These are phyloP conservation scores for Sebastes schlegelii DNA, from an alignment of 2,113 vertebrate species.

Conservation along the genomic window DNA sequence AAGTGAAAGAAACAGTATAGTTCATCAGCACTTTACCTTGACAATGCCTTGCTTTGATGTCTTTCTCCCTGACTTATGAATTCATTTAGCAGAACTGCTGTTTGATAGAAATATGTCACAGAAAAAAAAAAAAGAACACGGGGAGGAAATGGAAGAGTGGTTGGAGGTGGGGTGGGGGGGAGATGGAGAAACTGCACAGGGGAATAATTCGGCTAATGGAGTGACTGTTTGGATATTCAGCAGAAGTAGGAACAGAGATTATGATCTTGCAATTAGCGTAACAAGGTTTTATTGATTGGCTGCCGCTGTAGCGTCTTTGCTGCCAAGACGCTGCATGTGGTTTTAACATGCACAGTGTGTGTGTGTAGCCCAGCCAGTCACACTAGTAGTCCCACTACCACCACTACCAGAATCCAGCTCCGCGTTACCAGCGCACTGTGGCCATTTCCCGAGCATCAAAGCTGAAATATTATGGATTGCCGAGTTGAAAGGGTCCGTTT, in stretches of 20 bases:
- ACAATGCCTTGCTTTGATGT: slow-evolving; percentile 80
- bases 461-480: slow-evolving; percentile 73
- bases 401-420: slow-evolving; percentile 51
- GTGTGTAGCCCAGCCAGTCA: slow-evolving; percentile 65
- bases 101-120: slow-evolving; percentile 81
- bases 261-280: slow-evolving; percentile 88
- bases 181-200: slow-evolving; percentile 73
- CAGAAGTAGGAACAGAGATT: slow-evolving; percentile 84
- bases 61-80: slow-evolving; percentile 79
- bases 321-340: slow-evolving; percentile 82
- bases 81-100: slow-evolving; percentile 82
- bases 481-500: slow-evolving; percentile 70
- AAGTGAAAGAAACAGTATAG: slow-evolving; percentile 67
- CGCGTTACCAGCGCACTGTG: slow-evolving; percentile 36
- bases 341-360: slow-evolving; percentile 78
- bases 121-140: slow-evolving; percentile 26
- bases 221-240: slow-evolving; percentile 85
- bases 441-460: slow-evolving; percentile 69
- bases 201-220: slow-evolving; percentile 87
- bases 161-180: slow-evolving; percentile 22
- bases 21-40: slow-evolving; percentile 83
- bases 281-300: slow-evolving; percentile 88
- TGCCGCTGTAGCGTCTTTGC: slow-evolving; percentile 74
- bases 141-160: slow-evolving; percentile 56
- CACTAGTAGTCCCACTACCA: slow-evolving; percentile 30